These are phyloP conservation scores for Cochlearius cochlearius DNA, from an alignment of 2,113 vertebrate species.

Conservation along the genomic window DNA sequence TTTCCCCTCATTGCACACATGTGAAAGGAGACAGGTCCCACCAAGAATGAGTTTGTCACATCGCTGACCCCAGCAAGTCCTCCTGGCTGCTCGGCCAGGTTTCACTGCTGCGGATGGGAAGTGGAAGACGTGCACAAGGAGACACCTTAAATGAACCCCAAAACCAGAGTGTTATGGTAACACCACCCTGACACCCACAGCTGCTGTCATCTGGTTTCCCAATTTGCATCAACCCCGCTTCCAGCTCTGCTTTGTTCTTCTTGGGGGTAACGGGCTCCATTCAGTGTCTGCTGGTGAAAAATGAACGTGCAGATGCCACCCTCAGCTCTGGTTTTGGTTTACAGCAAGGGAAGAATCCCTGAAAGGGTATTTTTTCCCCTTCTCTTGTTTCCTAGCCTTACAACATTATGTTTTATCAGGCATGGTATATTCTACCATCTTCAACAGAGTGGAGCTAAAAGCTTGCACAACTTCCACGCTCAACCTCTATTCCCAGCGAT, in stretches of 20 bases:
- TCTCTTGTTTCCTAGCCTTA: background rate
- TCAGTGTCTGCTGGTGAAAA: background rate
- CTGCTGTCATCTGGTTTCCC: background rate
- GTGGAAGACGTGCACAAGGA: background rate
- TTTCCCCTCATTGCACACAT: background rate
- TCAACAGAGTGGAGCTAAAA: background rate
- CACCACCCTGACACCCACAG: background rate
- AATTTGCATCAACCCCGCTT: background rate
- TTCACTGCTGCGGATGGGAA: background rate
- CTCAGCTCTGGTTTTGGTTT: background rate
- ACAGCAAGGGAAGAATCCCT: background rate
- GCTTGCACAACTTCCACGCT: background rate
- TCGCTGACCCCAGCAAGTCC: fast-evolving
- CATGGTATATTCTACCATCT: background rate
- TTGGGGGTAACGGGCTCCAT: fast-evolving
- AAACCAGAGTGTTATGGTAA: background rate
- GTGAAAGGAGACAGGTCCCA: background rate
- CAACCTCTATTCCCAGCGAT: background rate
- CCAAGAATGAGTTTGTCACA: background rate
- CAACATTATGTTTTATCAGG: background rate
- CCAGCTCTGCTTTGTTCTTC: background rate
- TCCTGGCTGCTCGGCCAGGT: background rate
- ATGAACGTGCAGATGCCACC: fast-evolving
- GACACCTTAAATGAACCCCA: background rate
- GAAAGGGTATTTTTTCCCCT: background rate